Conservation (phyloP, 2,888 invertebrate species). For the Ectemnius continuus region DNA sequence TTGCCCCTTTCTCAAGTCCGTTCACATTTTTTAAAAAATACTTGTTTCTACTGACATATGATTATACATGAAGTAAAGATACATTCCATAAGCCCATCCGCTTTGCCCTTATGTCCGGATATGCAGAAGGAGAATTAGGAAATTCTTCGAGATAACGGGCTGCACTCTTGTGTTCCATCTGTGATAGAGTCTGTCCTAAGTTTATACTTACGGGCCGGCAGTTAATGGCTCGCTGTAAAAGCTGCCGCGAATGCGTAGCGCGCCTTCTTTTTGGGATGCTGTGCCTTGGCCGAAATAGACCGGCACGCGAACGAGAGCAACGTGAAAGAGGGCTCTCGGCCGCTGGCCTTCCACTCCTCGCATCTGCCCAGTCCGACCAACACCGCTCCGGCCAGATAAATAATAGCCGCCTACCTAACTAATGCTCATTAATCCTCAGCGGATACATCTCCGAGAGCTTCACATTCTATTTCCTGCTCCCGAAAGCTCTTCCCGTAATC, state of each 20-base stretch:
- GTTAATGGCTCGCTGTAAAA: constrained; percentile 63
- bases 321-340: constrained; percentile 36
- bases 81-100: too few species aligned
- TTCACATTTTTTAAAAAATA: too few species aligned
- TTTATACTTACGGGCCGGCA: constrained; percentile 60
- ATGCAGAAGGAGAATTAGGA: neutral
- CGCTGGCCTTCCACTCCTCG: neutral
- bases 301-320: constrained; percentile 66
- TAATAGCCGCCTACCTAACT: too few species aligned
- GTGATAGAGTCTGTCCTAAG: constrained; percentile 54
- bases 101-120: too few species aligned
- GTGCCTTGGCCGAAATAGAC: constrained; percentile 66
- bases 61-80: too few species aligned
- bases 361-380: constrained; percentile 26
- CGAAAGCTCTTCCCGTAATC: too few species aligned
- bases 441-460: neutral
- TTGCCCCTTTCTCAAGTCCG: too few species aligned
- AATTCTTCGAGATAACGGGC: constrained; percentile 19
- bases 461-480: constrained; percentile 1
- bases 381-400: constrained; percentile 14
- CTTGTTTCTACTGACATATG: too few species aligned
- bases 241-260: constrained; percentile 47
- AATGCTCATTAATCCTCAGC: too few species aligned
- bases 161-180: constrained; percentile 29
- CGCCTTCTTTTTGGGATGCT: constrained; percentile 66